Evolutionary conservation across 2,113 vertebrate species (phyloP).

Genomic region (Cryptoleucopteryx plumbea): DNA sequence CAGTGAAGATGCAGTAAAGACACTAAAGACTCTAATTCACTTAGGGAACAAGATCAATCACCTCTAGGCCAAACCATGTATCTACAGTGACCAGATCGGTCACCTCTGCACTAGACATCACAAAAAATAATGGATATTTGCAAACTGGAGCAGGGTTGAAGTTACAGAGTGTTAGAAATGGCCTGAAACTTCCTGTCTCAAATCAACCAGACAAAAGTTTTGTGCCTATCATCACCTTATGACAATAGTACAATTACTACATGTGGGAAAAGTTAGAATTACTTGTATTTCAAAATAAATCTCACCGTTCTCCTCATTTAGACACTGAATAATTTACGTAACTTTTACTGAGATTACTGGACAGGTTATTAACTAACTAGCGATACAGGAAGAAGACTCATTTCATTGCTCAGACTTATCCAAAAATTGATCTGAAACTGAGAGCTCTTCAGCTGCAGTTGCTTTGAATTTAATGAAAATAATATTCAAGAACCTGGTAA

Average conservation of each 20-base stretch:
- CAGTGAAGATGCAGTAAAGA: background rate
- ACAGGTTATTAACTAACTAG: background rate
- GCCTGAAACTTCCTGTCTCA: background rate
- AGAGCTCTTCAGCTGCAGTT: background rate
- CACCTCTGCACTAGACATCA: background rate
- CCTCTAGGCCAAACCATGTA: background rate
- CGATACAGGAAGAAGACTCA: background rate
- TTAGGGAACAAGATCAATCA: background rate
- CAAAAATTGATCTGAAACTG: background rate
- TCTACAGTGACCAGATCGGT: background rate
- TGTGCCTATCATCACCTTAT: background rate
- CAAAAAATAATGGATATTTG: background rate
- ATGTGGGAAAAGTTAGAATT: background rate
- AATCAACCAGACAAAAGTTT: background rate
- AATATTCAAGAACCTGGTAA: background rate
- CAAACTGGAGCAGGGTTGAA: background rate
- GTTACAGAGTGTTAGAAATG: background rate
- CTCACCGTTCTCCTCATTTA: background rate
- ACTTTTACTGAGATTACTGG: background rate
- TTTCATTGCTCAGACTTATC: background rate
- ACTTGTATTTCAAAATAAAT: background rate
- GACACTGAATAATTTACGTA: background rate
- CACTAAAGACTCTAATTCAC: background rate
- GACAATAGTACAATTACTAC: background rate
- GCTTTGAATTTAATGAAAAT: background rate